phyloP scores from a whole-genome alignment of 2,113 vertebrate genomes.

The Acanthochromis polyacanthus region DNA sequence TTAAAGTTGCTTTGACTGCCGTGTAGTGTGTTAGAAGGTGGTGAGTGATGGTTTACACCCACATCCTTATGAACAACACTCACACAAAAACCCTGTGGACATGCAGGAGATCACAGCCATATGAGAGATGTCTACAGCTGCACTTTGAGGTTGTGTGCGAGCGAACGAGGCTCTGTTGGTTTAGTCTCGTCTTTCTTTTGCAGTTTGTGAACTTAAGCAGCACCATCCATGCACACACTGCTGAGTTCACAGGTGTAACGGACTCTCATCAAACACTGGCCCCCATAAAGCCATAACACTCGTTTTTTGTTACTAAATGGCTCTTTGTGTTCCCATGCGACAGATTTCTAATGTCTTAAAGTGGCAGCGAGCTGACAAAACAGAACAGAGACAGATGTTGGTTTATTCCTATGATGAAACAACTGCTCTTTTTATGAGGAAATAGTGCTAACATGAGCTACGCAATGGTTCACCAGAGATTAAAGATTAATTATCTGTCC shows the following conservation, averaged over 20 bases:
- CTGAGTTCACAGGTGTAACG: conserved; percentile 60
- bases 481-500: too few relatives aligned
- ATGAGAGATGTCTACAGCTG: conserved; percentile 70
- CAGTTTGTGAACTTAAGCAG: conserved; percentile 6
- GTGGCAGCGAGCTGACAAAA: not conserved
- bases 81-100: conserved; percentile 54
- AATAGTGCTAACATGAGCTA: not conserved
- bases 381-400: not conserved
- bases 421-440: too few relatives aligned
- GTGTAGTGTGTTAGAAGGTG: conserved; percentile 40
- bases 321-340: conserved; percentile 32
- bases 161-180: conserved; percentile 17
- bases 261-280: conserved; percentile 38
- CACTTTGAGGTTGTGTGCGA: conserved; percentile 68
- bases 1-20: conserved; percentile 41
- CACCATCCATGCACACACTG: not conserved
- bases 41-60: conserved; percentile 62
- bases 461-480: not conserved
- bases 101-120: conserved; percentile 69
- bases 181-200: conserved; percentile 34
- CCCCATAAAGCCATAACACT: conserved; percentile 43
- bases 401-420: not conserved
- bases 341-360: not conserved
- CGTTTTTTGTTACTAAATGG: conserved; percentile 2
- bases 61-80: conserved; percentile 42